These are phyloP conservation scores for Epinephelus awoara DNA, from an alignment of 2,797 vertebrate species.

Conservation along the genomic window DNA sequence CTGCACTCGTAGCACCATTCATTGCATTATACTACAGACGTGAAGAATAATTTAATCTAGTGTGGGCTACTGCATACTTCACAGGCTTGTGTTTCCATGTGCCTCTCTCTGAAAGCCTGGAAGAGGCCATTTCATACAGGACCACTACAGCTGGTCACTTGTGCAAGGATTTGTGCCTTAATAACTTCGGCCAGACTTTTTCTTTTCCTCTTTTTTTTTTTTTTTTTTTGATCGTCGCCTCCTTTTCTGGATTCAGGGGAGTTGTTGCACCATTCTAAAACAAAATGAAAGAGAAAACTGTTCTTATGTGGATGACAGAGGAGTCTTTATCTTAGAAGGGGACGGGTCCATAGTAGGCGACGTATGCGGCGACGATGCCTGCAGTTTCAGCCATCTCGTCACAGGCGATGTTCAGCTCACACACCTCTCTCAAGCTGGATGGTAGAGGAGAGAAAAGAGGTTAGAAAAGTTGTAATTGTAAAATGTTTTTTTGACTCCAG, in stretches of 20 bases:
- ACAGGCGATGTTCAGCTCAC: conserved; percentile 87
- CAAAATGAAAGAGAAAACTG: conserved; percentile 37
- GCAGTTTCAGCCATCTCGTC: conserved; percentile 89
- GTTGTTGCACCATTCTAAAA: conserved; percentile 36
- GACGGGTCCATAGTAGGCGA: conserved; percentile 85
- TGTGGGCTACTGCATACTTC: conserved; percentile 59
- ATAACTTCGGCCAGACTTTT: no score
- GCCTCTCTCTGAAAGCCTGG: conserved; percentile 65
- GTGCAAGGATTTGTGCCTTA: conserved; percentile 60
- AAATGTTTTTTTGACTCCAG: background rate
- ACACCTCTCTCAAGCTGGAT: conserved; percentile 87
- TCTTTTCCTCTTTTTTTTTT: no score
- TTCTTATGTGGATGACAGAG: conserved; percentile 34
- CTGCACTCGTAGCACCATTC: conserved; percentile 75
- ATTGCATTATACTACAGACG: conserved; percentile 43
- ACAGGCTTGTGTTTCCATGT: conserved; percentile 69
- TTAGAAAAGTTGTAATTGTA: background rate
- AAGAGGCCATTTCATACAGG: conserved; percentile 40
- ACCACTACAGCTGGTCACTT: conserved; percentile 41
- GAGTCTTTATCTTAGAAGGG: conserved; percentile 67
- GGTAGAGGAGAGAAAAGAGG: conserved; percentile 4
- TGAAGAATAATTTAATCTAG: conserved; percentile 65
- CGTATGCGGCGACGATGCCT: conserved; percentile 89
- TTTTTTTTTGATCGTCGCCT: conserved; percentile 22
- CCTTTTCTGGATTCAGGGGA: conserved; percentile 48